phyloP scores from a whole-genome alignment of 1,140 invertebrate species.

The Drosophila bifasciata region DNA sequence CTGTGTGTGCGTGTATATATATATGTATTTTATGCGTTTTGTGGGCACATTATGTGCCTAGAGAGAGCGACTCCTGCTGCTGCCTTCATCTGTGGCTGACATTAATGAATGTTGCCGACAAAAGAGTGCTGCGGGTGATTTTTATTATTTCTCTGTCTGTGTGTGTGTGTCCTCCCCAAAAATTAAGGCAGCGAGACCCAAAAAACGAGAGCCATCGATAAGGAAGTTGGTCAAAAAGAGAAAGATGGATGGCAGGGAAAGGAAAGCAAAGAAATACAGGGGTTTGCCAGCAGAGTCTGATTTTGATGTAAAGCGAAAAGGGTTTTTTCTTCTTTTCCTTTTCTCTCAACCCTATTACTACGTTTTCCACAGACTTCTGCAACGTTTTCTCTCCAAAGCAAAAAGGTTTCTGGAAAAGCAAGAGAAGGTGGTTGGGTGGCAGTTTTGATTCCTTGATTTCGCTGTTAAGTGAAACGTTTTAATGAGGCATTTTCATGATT shows the following conservation, averaged over 20 bases:
- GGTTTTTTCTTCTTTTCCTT: too few relatives aligned
- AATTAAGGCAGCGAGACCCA: constrained; percentile 34
- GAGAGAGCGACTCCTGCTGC: constrained; percentile 29
- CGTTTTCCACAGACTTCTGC: too few relatives aligned
- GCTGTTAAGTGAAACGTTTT: too few relatives aligned
- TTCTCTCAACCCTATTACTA: too few relatives aligned
- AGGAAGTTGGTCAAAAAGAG: constrained; percentile 5
- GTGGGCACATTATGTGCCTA: constrained; percentile 74
- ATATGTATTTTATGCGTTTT: constrained; percentile 74
- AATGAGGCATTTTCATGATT: too few relatives aligned
- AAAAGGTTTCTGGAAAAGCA: too few relatives aligned
- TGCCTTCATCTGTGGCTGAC: constrained; percentile 62
- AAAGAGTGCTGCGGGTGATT: constrained; percentile 70
- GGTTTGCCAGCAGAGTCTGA: too few relatives aligned
- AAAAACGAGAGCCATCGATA: constrained; percentile 38
- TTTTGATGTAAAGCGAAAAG: too few relatives aligned
- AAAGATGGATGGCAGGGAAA: background rate
- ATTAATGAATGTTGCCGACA: constrained; percentile 76
- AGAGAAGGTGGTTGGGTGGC: too few relatives aligned
- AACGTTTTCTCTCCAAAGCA: too few relatives aligned
- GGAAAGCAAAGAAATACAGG: too few relatives aligned
- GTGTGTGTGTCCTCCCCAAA: constrained; percentile 31
- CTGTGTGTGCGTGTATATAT: constrained; percentile 22
- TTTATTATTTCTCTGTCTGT: constrained; percentile 67
- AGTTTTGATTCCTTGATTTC: too few relatives aligned